phyloP scores from a whole-genome alignment of 2,113 vertebrate genomes.

The Gyps fulvus region DNA sequence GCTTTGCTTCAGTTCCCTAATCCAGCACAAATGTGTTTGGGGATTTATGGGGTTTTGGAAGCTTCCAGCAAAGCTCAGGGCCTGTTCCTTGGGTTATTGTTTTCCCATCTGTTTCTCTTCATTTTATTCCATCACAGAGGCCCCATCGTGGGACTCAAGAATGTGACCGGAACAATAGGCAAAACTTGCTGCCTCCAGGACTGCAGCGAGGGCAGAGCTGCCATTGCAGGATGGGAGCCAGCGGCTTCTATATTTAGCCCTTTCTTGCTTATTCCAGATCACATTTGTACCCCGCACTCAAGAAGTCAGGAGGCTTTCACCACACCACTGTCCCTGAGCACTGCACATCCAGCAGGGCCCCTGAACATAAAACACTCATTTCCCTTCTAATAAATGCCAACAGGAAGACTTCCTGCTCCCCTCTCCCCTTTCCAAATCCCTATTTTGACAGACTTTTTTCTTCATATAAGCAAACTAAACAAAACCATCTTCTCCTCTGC shows the following conservation, averaged over 20 bases:
- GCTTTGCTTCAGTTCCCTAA: conserved; percentile 37
- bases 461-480: conserved; percentile 10
- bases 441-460: background rate
- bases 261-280: conserved; percentile 43
- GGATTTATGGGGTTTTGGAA: conserved; percentile 55
- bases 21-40: conserved; percentile 44
- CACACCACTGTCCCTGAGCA: background rate
- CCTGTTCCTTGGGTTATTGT: conserved; percentile 45
- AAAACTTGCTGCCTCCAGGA: conserved; percentile 54
- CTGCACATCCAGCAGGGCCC: background rate
- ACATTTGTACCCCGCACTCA: background rate
- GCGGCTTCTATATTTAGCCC: conserved; percentile 51
- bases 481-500: conserved; percentile 9
- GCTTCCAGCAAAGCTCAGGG: conserved; percentile 42
- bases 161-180: conserved; percentile 63
- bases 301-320: conserved; percentile 13
- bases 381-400: conserved; percentile 41
- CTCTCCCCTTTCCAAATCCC: background rate
- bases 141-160: conserved; percentile 47
- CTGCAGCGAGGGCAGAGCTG: background rate
- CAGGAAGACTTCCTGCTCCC: conserved; percentile 38
- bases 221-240: conserved; percentile 24
- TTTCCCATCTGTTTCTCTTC: conserved; percentile 66
- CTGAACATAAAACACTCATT: conserved; percentile 10
- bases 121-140: conserved; percentile 51